Evolutionary conservation across 2,888 invertebrate genomes (phyloP).

Genomic region (Mellilla xanthometata): DNA sequence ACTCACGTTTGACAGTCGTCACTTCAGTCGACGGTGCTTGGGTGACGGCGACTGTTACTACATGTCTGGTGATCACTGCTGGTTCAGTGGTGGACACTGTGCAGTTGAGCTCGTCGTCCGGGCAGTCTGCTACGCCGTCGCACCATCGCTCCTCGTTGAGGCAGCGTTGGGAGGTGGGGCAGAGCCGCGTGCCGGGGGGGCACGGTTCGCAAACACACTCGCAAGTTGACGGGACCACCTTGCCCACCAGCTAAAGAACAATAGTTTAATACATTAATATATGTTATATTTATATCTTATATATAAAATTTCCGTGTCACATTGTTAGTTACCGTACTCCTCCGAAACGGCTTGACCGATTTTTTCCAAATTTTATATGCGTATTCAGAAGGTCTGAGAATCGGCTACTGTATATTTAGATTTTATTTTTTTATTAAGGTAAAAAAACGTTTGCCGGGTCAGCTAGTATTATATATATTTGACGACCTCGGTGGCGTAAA

Average conservation of each 20-base stretch:
- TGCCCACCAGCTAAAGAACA: conserved; percentile 82
- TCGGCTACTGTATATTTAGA: too few relatives aligned
- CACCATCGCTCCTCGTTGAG: conserved; percentile 89
- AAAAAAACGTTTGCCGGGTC: too few relatives aligned
- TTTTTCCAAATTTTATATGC: too few relatives aligned
- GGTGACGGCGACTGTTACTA: conserved; percentile 41
- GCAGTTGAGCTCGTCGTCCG: conserved; percentile 91
- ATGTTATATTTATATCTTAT: too few relatives aligned
- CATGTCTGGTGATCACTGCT: conserved; percentile 39
- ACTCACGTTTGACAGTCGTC: conserved; percentile 49
- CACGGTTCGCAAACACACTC: conserved; percentile 89
- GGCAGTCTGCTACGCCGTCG: conserved; percentile 90
- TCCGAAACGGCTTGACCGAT: too few relatives aligned
- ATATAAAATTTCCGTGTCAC: too few relatives aligned
- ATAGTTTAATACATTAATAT: too few relatives aligned
- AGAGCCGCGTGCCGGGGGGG: conserved; percentile 84
- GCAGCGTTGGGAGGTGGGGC: conserved; percentile 89
- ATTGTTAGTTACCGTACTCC: too few relatives aligned
- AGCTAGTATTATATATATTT: too few relatives aligned
- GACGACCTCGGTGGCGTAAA: too few relatives aligned
- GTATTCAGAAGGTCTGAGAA: too few relatives aligned
- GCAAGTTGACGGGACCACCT: conserved; percentile 84
- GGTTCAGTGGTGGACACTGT: conserved; percentile 47
- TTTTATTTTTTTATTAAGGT: too few relatives aligned
- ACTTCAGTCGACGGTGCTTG: conserved; percentile 25